Percentiles rank a stretch among this genome's conserved stretches.
Evolutionary conservation across 2,888 invertebrate genomes (phyloP).

Genomic region (Cerastoderma edule): DNA sequence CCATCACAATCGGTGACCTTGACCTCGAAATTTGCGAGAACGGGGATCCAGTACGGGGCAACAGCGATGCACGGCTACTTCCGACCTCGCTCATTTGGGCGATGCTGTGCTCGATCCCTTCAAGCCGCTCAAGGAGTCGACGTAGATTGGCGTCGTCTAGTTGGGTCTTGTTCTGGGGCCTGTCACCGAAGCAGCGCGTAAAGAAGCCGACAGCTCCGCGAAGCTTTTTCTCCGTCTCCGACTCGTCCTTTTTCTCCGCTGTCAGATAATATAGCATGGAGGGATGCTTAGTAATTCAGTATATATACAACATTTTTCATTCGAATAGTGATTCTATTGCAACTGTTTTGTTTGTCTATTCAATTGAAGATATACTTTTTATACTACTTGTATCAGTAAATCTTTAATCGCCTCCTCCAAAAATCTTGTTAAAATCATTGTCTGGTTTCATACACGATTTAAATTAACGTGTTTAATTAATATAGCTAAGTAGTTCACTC

Average conservation of each 20-base stretch:
- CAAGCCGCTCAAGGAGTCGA: constrained; percentile 67
- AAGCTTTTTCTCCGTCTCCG: constrained; percentile 28
- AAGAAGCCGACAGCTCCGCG: constrained; percentile 37
- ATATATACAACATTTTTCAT: no score
- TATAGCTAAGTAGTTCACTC: no score
- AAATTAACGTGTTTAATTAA: no score
- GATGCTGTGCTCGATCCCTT: constrained; percentile 57
- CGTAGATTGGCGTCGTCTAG: constrained; percentile 62
- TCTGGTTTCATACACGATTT: no score
- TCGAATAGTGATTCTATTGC: not conserved
- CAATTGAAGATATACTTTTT: no score
- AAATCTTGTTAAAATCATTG: no score
- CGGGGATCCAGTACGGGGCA: not conserved
- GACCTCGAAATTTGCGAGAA: not conserved
- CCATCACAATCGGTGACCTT: constrained; percentile 14
- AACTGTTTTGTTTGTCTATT: no score
- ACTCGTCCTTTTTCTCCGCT: constrained; percentile 34
- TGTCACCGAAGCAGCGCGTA: constrained; percentile 39
- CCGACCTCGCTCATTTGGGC: constrained; percentile 42
- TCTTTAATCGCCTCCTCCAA: no score
- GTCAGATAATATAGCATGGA: not conserved
- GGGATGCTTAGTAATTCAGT: not conserved
- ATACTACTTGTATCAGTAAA: no score
- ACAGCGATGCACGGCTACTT: constrained; percentile 18
- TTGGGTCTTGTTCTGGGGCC: constrained; percentile 43